These are phyloP conservation scores for Coluber constrictor DNA, from an alignment of 2,797 vertebrate genomes.

Conservation along the genomic window DNA sequence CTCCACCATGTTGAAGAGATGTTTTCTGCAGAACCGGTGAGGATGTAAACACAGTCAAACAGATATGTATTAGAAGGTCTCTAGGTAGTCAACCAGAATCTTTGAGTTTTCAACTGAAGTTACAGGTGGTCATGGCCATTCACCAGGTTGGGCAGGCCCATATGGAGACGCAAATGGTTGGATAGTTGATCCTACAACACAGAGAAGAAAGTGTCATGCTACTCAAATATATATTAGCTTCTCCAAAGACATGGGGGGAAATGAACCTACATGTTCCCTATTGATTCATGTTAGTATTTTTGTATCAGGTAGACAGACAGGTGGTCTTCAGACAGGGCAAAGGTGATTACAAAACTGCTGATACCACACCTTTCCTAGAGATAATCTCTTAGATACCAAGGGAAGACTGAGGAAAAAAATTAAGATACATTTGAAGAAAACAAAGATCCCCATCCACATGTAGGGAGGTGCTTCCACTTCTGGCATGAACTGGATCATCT, in stretches of 20 bases:
- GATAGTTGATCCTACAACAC: conserved; percentile 12
- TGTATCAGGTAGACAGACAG: not conserved
- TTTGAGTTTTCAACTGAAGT: not conserved
- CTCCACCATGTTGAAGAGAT: conserved; percentile 79
- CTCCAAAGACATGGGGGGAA: not conserved
- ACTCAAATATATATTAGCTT: not conserved
- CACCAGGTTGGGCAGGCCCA: not conserved
- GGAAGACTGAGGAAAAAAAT: not conserved
- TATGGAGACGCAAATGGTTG: not conserved
- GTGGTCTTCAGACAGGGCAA: not conserved
- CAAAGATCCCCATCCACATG: not conserved
- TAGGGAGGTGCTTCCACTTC: not conserved
- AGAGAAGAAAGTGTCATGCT: not conserved
- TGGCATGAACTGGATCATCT: not conserved
- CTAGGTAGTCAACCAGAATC: not conserved
- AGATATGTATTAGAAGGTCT: not conserved
- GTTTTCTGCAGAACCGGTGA: conserved; percentile 33
- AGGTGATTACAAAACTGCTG: not conserved
- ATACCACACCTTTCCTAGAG: not conserved
- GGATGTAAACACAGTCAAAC: conserved; percentile 33
- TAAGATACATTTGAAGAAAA: not conserved
- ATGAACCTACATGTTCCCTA: not conserved
- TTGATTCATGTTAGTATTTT: not conserved
- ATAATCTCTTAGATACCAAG: not conserved
- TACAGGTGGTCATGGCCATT: conserved; percentile 19